phyloP scores from a whole-genome alignment of 2,888 invertebrate genomes.

The Synergus itoensis region DNA sequence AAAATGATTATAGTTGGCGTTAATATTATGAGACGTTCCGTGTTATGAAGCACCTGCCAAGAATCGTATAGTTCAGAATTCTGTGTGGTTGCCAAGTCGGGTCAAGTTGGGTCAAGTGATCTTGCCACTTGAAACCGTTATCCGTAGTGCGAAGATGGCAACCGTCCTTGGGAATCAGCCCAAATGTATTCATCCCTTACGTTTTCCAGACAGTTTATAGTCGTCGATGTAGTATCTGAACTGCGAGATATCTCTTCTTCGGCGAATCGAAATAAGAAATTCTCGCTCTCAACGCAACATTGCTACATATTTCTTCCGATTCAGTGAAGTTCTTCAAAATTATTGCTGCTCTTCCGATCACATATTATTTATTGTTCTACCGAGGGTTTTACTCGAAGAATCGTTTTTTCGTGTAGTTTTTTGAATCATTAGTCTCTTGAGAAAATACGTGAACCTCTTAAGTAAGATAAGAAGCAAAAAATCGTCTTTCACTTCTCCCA shows the following conservation, averaged over 20 bases:
- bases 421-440: neutral
- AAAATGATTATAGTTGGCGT: conserved; percentile 10
- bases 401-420: too few species aligned
- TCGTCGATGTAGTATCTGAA: conserved; percentile 16
- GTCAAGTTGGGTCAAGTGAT: conserved; percentile 40
- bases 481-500: neutral
- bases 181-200: conserved; percentile 36
- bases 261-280: too few species aligned
- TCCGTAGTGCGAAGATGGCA: conserved; percentile 18
- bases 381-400: too few species aligned
- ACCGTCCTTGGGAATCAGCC: conserved; percentile 23
- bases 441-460: neutral
- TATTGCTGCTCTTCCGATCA: too few species aligned
- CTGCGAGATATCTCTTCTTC: neutral
- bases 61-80: neutral
- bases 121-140: conserved; percentile 38
- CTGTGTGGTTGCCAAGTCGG: neutral
- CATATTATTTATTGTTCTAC: too few species aligned
- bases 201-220: conserved; percentile 27
- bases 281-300: too few species aligned
- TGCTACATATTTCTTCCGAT: too few species aligned
- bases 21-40: neutral
- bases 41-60: conserved; percentile 24
- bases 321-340: too few species aligned
- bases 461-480: neutral